phyloP scores from a whole-genome alignment of 2,113 vertebrate species.

The Paradoxurus hermaphroditus region DNA sequence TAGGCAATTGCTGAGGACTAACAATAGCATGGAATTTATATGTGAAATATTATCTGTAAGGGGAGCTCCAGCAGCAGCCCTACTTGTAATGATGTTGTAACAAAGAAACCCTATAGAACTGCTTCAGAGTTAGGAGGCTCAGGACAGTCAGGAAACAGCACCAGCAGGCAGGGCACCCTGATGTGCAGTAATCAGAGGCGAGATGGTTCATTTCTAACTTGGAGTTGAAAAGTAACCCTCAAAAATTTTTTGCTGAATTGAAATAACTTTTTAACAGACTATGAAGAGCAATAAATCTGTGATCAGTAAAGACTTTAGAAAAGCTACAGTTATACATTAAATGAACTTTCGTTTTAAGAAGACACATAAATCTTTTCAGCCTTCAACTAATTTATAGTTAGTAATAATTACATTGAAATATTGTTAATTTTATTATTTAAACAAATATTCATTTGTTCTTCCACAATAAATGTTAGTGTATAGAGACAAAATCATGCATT shows the following conservation, averaged over 20 bases:
- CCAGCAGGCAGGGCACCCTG: background rate
- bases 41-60: background rate
- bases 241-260: background rate
- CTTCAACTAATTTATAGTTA: background rate
- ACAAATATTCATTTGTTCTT: background rate
- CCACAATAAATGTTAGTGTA: background rate
- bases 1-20: background rate
- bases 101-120: background rate
- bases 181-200: background rate
- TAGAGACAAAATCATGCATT: background rate
- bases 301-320: background rate
- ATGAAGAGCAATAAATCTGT: background rate
- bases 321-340: background rate
- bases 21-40: background rate
- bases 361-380: background rate
- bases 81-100: background rate
- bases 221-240: background rate
- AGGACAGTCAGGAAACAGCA: background rate
- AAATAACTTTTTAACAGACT: background rate
- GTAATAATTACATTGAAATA: background rate
- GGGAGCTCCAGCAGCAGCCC: background rate
- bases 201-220: background rate
- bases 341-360: background rate
- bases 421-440: background rate
- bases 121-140: background rate